phyloP scores from a whole-genome alignment of 2,888 invertebrate species.

The Chrysopilus asiliformis region DNA sequence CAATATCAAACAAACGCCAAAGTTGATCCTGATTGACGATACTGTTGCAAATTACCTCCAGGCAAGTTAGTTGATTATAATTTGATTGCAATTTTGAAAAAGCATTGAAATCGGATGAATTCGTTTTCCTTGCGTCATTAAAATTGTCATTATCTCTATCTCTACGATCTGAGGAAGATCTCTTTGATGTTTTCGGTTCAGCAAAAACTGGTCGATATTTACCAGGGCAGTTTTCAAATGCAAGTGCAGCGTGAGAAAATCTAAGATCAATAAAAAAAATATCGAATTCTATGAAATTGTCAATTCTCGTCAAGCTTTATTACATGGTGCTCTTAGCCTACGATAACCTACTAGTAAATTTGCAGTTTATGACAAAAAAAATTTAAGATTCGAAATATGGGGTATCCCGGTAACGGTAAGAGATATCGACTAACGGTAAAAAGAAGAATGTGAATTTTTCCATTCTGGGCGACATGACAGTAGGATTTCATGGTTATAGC shows the following conservation, averaged over 20 bases:
- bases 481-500: no score
- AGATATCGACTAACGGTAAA: no score
- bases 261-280: constrained; percentile 30
- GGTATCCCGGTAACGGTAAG: no score
- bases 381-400: no score
- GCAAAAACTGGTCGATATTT: constrained; percentile 82
- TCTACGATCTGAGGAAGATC: background rate
- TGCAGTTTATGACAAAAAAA: no score
- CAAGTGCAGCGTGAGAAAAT: constrained; percentile 76
- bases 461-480: no score
- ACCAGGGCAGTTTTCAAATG: constrained; percentile 73
- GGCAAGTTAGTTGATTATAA: constrained; percentile 39
- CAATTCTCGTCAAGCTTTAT: no score
- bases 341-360: no score
- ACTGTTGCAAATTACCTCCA: constrained; percentile 62
- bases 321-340: no score
- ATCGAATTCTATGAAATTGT: no score
- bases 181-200: constrained; percentile 50
- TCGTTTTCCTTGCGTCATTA: background rate
- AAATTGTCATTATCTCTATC: constrained; percentile 5
- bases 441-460: no score
- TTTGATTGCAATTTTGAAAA: constrained; percentile 30
- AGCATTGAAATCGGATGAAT: constrained; percentile 21
- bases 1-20: constrained; percentile 74
- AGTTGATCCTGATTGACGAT: constrained; percentile 55